Base-by-base conservation (phyloP, 37 sponge, comb jelly and placozoan genomes). In the Ianthella basta region DNA sequence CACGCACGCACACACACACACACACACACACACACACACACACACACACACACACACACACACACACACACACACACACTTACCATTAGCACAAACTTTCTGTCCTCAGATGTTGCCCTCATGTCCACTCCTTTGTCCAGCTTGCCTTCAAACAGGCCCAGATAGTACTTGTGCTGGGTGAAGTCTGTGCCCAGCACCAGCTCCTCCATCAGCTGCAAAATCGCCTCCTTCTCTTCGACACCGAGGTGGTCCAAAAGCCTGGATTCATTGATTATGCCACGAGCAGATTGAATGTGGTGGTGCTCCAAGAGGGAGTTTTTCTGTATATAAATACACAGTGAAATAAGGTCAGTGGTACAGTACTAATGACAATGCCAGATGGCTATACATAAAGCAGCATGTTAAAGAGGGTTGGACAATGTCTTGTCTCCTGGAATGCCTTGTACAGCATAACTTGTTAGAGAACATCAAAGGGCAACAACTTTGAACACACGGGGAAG, bases 101-200 rank as follows among this genome's bases (percentile, higher is more conserved):
- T 75, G 53, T 75, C 78, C 54, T 75, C 78, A 6, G 10, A 18
- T 24, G 36, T 34, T 21, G 54, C 75, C 35, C 41, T 72, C 37
- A 60, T 33, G 21, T 60, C 23, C 0, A 60, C 60, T 27, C 85
- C 85, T 32, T 15, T 27, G 5, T 32, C 8, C 35, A 84, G 56
- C 35, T 74, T 72, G 18, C 27, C 85, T 8, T 84, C 72, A 59
- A 84, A 84, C 15, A 41, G 30, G 19, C 40, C 73, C 73, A 84
- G n/a, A 44, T 84, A 84, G 29, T 55, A 37, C 40, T 72, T 70
- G 25, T 84, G 85, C 33, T 84, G 74, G 14, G 65, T 72, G 56
- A 84, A 72, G 60, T 84, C 85, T 44, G 85, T 84, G 25, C 56
- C 73, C 18, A 84, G 85, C 18, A 84, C 72, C n/a, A 84, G 75